Percentiles rank a stretch among this genome's conserved stretches.
These are phyloP conservation scores for Toxostoma redivivum DNA, from an alignment of 2,113 vertebrate species.

Conservation along the genomic window DNA sequence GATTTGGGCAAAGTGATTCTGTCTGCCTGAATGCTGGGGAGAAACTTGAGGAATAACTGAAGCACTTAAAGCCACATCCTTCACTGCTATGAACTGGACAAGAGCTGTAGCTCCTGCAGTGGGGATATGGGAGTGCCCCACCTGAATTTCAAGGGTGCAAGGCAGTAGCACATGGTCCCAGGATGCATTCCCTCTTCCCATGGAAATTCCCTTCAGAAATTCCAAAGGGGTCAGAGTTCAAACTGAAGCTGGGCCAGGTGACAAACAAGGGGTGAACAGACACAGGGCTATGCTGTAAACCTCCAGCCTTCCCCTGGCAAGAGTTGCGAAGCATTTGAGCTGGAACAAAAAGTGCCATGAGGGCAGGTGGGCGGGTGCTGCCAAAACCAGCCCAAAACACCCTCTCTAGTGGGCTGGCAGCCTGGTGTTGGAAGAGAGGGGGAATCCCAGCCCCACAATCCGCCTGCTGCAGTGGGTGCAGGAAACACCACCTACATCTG, in stretches of 20 bases:
- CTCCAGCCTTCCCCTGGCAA: neutral
- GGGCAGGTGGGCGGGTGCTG: neutral
- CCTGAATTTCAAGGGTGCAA: neutral
- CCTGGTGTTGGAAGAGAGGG: neutral
- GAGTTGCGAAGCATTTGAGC: fast-evolving
- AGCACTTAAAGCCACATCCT: neutral
- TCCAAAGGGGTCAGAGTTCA: neutral
- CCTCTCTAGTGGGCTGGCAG: fast-evolving
- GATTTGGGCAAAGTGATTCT: neutral
- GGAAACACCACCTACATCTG: neutral
- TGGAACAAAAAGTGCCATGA: neutral
- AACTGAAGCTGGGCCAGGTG: neutral
- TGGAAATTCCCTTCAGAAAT: slow-evolving; percentile 12
- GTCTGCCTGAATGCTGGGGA: neutral
- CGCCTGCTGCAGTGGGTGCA: fast-evolving
- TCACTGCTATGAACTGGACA: neutral
- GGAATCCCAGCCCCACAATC: neutral
- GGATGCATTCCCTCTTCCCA: neutral
- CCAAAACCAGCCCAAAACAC: neutral
- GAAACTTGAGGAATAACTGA: neutral
- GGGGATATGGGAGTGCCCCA: fast-evolving
- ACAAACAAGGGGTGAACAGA: neutral
- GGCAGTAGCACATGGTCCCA: neutral
- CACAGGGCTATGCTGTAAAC: neutral
- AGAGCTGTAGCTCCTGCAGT: neutral